Percentiles rank a stretch among this genome's conserved stretches.
Conservation (phyloP, 2,797 vertebrate species). For the Triplophysa bombifrons region DNA sequence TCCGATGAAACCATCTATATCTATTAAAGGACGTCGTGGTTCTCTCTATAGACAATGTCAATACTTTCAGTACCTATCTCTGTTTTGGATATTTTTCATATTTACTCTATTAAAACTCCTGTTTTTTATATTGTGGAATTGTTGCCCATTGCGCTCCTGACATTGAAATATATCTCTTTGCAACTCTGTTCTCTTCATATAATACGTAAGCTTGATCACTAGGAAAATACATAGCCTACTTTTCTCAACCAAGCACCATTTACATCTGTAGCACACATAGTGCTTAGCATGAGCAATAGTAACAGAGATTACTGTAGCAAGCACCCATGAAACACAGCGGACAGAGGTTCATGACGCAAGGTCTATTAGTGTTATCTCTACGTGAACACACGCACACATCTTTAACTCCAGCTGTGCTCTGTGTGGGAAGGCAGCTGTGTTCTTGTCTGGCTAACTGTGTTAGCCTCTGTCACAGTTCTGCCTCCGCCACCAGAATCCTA, state of each 20-base stretch:
- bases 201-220: too few species aligned
- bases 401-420: slow-evolving; percentile 39
- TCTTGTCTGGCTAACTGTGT: slow-evolving; percentile 41
- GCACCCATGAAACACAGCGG: slow-evolving; percentile 66
- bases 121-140: too few species aligned
- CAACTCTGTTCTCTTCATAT: too few species aligned
- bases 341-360: slow-evolving; percentile 55
- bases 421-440: slow-evolving; percentile 33
- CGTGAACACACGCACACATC: slow-evolving; percentile 27
- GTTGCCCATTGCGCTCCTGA: too few species aligned
- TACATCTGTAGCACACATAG: neutral
- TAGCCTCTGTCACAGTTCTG: slow-evolving; percentile 24
- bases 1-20: too few species aligned
- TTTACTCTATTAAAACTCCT: too few species aligned
- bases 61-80: too few species aligned
- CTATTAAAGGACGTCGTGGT: too few species aligned
- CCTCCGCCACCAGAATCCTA: slow-evolving; percentile 63
- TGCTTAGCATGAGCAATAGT: neutral
- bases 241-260: neutral
- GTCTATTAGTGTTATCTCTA: slow-evolving; percentile 50
- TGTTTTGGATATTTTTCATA: too few species aligned
- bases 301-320: neutral
- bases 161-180: too few species aligned
- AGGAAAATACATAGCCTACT: neutral
- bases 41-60: too few species aligned